Evolutionary conservation across 2,113 vertebrate species (phyloP).

Genomic region (Scolopax mira): DNA sequence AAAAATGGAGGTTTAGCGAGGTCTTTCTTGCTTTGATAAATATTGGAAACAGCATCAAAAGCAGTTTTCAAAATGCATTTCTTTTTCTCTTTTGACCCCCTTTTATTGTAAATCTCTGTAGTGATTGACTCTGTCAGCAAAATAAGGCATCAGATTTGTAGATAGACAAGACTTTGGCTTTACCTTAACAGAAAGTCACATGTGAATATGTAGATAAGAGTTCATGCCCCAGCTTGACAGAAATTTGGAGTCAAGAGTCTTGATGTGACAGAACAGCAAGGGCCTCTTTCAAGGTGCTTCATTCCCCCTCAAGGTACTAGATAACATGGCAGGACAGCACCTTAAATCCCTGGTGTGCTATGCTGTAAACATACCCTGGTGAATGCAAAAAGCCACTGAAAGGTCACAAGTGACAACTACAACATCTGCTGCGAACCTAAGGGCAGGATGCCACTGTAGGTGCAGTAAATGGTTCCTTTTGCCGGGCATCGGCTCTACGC

Average conservation of each 20-base stretch:
- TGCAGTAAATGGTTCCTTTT: not conserved
- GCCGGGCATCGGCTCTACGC: not conserved
- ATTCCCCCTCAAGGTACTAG: not conserved
- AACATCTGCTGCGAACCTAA: not conserved
- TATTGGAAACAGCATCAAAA: not conserved
- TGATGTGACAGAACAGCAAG: not conserved
- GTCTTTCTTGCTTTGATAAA: not conserved
- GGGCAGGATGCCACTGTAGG: fast-evolving
- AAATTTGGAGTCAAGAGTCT: not conserved
- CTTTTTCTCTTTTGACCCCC: not conserved
- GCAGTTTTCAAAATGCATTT: not conserved
- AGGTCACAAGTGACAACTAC: not conserved
- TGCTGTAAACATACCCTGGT: not conserved
- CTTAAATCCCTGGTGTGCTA: not conserved
- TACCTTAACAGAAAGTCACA: not conserved
- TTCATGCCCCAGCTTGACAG: not conserved
- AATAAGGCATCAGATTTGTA: not conserved
- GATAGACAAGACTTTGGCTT: not conserved
- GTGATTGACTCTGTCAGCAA: not conserved
- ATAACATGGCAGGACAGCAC: not conserved
- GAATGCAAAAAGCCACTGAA: not conserved
- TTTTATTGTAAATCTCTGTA: not conserved
- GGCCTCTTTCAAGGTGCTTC: not conserved
- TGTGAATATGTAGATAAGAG: not conserved
- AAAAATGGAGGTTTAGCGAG: not conserved